These are phyloP conservation scores for Phrynocephalus guinanensis DNA, from an alignment of 2,797 vertebrate genomes.

Conservation along the genomic window DNA sequence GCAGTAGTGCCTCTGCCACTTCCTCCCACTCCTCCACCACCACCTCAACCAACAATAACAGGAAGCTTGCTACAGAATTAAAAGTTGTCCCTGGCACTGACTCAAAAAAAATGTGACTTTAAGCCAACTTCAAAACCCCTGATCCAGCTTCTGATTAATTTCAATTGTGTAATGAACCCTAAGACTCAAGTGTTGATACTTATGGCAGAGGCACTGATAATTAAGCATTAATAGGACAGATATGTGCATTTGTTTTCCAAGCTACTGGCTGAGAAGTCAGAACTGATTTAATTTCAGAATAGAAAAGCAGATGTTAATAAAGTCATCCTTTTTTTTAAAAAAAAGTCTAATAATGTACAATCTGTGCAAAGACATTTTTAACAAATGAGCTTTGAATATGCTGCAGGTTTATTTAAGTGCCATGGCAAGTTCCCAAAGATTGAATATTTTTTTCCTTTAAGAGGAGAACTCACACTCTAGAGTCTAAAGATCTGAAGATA, in stretches of 20 bases:
- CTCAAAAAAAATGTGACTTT: too few species aligned
- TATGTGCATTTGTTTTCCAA: constrained; percentile 35
- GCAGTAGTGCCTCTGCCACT: too few species aligned
- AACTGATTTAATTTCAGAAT: constrained; percentile 46
- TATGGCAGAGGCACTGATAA: background rate
- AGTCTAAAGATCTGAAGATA: constrained; percentile 58
- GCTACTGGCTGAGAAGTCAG: constrained; percentile 39
- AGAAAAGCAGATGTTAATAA: constrained; percentile 43
- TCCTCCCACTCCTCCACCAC: too few species aligned
- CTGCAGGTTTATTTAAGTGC: constrained; percentile 39
- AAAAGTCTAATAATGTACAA: constrained; percentile 56
- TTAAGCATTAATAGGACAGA: constrained; percentile 34
- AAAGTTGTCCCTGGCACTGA: too few species aligned
- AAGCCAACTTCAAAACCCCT: too few species aligned
- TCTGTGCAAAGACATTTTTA: constrained; percentile 56
- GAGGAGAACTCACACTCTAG: constrained; percentile 40
- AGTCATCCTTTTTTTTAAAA: constrained; percentile 33
- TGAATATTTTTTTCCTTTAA: constrained; percentile 35
- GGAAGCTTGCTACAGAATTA: too few species aligned
- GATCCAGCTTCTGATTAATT: background rate
- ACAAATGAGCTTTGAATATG: constrained; percentile 52
- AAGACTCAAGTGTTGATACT: constrained; percentile 24
- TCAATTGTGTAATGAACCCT: background rate
- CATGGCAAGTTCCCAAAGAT: constrained; percentile 2
- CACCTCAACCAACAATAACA: too few species aligned